phyloP scores from a whole-genome alignment of 2,113 vertebrate species.

The Seriola quinqueradiata region DNA sequence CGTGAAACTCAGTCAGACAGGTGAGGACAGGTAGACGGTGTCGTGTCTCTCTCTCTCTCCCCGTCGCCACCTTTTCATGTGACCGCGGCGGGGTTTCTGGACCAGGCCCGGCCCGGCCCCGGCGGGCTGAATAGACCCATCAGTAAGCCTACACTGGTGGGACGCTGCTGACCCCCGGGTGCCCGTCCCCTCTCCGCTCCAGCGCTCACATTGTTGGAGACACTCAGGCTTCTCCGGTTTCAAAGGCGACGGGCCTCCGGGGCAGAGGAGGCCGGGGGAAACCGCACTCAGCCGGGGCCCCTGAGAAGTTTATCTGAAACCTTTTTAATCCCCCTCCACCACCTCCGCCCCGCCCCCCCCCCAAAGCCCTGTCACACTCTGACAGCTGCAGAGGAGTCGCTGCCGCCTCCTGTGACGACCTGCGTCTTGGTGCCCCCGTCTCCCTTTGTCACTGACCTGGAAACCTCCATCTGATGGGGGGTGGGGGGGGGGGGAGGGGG shows the following conservation, averaged over 20 bases:
- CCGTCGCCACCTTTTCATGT: neutral
- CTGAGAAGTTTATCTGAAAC: constrained; percentile 38
- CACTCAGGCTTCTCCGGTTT: constrained; percentile 64
- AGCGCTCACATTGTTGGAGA: constrained; percentile 56
- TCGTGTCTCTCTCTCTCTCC: no score
- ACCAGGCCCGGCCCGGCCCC: neutral
- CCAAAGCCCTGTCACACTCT: neutral
- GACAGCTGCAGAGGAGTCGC: constrained; percentile 36
- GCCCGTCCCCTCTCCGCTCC: constrained; percentile 58
- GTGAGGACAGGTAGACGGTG: neutral
- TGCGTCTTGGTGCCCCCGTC: neutral
- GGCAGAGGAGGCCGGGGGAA: constrained; percentile 11
- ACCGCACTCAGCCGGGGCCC: constrained; percentile 34
- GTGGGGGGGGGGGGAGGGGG: no score
- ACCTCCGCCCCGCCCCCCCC: neutral
- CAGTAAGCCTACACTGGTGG: constrained; percentile 73
- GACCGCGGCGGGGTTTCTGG: neutral
- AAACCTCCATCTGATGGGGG: constrained; percentile 30
- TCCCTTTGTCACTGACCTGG: neutral
- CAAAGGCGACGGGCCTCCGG: constrained; percentile 38
- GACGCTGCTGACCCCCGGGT: constrained; percentile 67
- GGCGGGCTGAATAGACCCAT: constrained; percentile 55
- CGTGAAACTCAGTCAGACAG: neutral
- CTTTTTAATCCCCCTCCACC: constrained; percentile 33
- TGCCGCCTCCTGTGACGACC: neutral